Percentiles rank a stretch among this genome's conserved stretches.
These are phyloP conservation scores for Theonella swinhoei DNA, from an alignment of 37 sponge, comb jelly and placozoan species.

Conservation along the genomic window DNA sequence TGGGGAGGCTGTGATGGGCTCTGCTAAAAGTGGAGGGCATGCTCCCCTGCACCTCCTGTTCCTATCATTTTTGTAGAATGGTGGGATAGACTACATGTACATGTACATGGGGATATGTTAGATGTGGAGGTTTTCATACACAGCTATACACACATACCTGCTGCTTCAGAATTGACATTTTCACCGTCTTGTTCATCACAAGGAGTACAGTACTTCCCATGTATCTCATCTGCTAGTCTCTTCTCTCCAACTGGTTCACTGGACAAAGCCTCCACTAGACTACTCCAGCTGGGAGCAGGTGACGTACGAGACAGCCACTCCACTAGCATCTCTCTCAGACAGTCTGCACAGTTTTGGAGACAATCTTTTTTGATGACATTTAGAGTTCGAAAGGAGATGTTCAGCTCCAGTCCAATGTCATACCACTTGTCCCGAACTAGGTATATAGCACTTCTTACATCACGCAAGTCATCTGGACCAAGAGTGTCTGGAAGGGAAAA, in stretches of 20 bases:
- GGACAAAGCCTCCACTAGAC: neutral
- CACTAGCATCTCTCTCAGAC: neutral
- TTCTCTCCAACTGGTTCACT: neutral
- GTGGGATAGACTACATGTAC: too few relatives aligned
- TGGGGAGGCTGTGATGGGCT: too few relatives aligned
- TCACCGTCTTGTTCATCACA: too few relatives aligned
- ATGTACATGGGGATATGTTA: too few relatives aligned
- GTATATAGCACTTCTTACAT: neutral
- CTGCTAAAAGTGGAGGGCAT: too few relatives aligned
- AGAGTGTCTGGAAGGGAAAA: neutral
- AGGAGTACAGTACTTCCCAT: too few relatives aligned
- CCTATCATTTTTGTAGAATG: too few relatives aligned
- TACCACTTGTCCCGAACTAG: constrained; percentile 1
- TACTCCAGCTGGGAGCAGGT: neutral
- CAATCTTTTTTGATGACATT: neutral
- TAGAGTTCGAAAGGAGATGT: neutral
- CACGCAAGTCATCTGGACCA: neutral
- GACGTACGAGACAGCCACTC: neutral
- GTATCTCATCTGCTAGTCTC: neutral
- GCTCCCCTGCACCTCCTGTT: too few relatives aligned
- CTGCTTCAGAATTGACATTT: too few relatives aligned
- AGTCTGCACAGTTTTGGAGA: neutral
- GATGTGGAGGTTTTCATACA: too few relatives aligned
- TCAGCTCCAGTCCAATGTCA: neutral
- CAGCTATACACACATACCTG: too few relatives aligned